A percentile compares a stretch with the other conserved stretches of the same genome.
Conservation (phyloP, 2,888 invertebrate genomes). For the Syritta pipiens region DNA sequence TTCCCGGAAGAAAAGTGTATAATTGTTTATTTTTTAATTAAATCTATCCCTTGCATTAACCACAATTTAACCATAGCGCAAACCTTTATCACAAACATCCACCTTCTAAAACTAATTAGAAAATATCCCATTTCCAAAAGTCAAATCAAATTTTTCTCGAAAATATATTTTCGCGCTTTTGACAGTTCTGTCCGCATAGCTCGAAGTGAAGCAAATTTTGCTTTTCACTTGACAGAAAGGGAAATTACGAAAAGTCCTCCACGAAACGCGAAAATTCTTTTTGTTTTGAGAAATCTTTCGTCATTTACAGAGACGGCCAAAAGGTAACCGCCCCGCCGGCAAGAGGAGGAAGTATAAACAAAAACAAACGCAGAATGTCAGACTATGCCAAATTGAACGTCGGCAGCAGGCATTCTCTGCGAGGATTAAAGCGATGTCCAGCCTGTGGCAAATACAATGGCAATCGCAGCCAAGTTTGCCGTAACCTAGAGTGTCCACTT, state of each 20-base stretch:
- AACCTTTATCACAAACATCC: background rate
- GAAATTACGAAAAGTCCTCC: conserved; percentile 68
- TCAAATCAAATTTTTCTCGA: conserved; percentile 12
- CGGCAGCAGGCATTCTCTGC: conserved; percentile 69
- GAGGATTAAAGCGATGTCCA: conserved; percentile 87
- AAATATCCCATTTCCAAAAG: conserved; percentile 18
- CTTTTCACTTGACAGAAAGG: conserved; percentile 57
- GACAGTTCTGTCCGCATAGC: conserved; percentile 30
- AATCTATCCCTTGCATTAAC: background rate
- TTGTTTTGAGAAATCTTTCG: conserved; percentile 68
- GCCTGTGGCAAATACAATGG: conserved; percentile 89
- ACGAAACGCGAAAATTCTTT: conserved; percentile 58
- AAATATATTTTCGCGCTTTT: conserved; percentile 24
- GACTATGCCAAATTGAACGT: conserved; percentile 42
- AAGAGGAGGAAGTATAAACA: conserved; percentile 58
- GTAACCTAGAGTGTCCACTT: conserved; percentile 73
- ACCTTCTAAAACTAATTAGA: background rate
- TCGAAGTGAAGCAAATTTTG: conserved; percentile 27
- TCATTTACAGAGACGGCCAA: conserved; percentile 58
- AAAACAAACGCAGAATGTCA: conserved; percentile 60
- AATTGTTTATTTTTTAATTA: background rate
- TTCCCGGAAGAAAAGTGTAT: too few relatives aligned
- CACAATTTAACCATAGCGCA: background rate
- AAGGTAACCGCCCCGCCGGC: conserved; percentile 62
- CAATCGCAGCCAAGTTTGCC: conserved; percentile 81